phyloP scores from a whole-genome alignment of 2,113 vertebrate species.

The Dicaeum eximium region DNA sequence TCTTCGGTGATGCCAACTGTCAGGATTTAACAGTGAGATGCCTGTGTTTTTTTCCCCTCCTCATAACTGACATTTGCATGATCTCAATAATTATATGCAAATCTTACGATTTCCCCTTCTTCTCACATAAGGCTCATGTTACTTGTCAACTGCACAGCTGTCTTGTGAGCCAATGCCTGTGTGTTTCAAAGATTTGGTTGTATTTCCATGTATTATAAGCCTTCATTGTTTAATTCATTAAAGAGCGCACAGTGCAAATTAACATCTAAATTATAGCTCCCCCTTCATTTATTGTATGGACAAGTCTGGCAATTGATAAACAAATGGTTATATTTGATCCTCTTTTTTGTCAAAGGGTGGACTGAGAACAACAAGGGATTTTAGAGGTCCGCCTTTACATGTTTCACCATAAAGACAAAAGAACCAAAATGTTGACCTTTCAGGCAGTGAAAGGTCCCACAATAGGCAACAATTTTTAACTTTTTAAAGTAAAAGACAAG shows the following conservation, averaged over 20 bases:
- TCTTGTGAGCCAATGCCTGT: conserved; percentile 81
- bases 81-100: conserved; percentile 90
- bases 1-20: conserved; percentile 86
- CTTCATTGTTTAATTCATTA: conserved; percentile 85
- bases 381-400: conserved; percentile 42
- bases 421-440: conserved; percentile 18
- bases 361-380: conserved; percentile 58
- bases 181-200: conserved; percentile 81
- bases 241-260: conserved; percentile 73
- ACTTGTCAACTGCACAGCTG: conserved; percentile 86
- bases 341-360: conserved; percentile 56
- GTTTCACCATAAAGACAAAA: conserved; percentile 15
- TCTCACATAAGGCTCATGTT: conserved; percentile 87
- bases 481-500: conserved; percentile 57
- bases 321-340: conserved; percentile 71
- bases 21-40: conserved; percentile 87
- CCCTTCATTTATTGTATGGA: conserved; percentile 73
- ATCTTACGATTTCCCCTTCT: conserved; percentile 84
- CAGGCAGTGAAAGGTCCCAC: conserved; percentile 49
- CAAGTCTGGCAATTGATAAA: conserved; percentile 75
- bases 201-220: conserved; percentile 83
- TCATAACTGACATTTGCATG: conserved; percentile 89
- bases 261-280: conserved; percentile 80
- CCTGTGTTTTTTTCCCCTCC: conserved; percentile 74
- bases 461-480: conserved; percentile 67